Evolutionary conservation across 2,888 invertebrate species (phyloP).

Genomic region (Nymphalis urticae): DNA sequence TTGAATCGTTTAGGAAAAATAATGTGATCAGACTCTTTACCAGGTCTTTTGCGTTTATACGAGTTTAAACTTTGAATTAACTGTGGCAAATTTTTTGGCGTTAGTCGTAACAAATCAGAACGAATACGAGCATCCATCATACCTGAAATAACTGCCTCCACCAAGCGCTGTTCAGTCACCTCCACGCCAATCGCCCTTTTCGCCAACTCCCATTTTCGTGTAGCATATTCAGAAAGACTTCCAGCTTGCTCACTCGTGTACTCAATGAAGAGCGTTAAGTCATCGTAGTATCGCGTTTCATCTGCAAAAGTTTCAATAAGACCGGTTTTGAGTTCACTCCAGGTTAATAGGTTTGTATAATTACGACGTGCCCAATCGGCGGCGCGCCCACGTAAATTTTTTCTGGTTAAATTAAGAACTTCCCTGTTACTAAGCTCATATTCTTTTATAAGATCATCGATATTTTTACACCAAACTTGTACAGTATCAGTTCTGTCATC

Average conservation of each 20-base stretch:
- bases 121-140: neutral
- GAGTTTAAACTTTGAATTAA: neutral
- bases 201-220: neutral
- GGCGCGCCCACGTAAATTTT: neutral
- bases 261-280: neutral
- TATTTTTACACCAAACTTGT: no score
- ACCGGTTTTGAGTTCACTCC: neutral
- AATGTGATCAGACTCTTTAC: neutral
- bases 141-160: neutral
- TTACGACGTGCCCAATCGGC: constrained; percentile 1
- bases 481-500: no score
- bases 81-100: neutral
- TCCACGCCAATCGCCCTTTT: neutral
- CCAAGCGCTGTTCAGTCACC: neutral
- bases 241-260: neutral
- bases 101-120: neutral
- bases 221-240: neutral
- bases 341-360: neutral
- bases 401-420: neutral
- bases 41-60: neutral
- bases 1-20: neutral
- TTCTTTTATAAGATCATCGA: neutral
- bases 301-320: neutral
- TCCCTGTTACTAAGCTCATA: neutral
- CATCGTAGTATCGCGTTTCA: neutral